A percentile compares a stretch with the other conserved stretches of the same genome.
phyloP scores from a whole-genome alignment of 2,113 vertebrate genomes.

The Nothocercus julius region DNA sequence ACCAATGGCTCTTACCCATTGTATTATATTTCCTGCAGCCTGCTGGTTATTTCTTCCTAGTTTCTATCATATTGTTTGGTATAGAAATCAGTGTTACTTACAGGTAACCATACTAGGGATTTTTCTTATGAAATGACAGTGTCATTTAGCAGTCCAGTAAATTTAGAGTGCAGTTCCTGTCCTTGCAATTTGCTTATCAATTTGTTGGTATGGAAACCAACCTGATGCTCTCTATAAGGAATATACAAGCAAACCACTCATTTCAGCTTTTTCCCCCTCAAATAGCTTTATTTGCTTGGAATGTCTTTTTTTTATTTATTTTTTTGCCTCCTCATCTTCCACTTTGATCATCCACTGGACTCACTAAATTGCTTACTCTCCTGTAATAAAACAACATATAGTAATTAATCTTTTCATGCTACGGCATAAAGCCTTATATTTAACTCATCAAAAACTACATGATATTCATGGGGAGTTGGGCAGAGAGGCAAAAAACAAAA shows the following conservation, averaged over 20 bases:
- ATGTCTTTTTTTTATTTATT: background rate
- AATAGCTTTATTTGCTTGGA: background rate
- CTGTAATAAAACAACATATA: background rate
- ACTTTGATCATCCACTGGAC: conserved; percentile 8
- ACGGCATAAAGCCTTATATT: background rate
- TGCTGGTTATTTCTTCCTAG: background rate
- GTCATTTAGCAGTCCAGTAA: background rate
- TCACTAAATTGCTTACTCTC: background rate
- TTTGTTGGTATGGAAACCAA: background rate
- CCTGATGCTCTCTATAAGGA: background rate
- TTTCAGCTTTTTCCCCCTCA: background rate
- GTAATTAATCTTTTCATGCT: background rate
- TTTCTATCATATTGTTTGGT: background rate
- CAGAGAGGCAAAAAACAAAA: background rate
- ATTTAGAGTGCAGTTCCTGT: background rate
- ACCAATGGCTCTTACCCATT: background rate
- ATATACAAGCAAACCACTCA: background rate
- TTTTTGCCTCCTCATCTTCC: background rate
- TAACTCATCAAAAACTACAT: background rate
- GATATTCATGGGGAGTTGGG: background rate
- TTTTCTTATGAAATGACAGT: background rate
- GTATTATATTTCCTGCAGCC: background rate
- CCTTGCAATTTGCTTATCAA: background rate
- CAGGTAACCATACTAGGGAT: background rate
- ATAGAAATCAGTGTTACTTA: background rate